Base-by-base conservation (phyloP, 2,888 invertebrate genomes). In the Mythimna ferrago region DNA sequence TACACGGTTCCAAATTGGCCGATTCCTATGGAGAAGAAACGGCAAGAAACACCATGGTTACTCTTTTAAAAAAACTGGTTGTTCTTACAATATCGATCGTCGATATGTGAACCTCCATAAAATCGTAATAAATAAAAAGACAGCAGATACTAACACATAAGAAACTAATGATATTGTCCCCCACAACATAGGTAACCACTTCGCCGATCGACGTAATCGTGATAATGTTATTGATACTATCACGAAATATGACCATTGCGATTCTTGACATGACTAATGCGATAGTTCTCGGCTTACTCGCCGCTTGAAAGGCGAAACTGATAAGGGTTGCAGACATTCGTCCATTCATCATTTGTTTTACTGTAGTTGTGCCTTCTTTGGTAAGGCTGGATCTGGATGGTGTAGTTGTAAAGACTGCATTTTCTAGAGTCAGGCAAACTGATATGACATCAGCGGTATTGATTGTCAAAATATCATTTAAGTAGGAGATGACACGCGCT, bases 211-310 rank as follows among this genome's bases (percentile, higher is more conserved):
- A 58, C 62, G 57, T 35, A 32, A 63, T 51, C 57, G 16, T 66
- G 70, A 73, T 82, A 62, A 32, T 58, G 62, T 66, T 82, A 67
- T 58, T 56, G 69, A 78, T 81, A 62, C n/a, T 66, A 82, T 78
- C 74, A 78, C 71, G 32, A 81, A 78, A 71, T 84, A 84, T 75
- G 65, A 68, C 67, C 53, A 66, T 73, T 78, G 70, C 72, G 61
- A 81, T 82, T 26, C 38, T 71, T 66, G 82, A 84, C 84, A 61
- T 72, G 82, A 84, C 65, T 81, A 81, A 84, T 78, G 82, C 44
- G 61, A 74, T 73, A 68, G 66, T 68, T 53, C 70, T 73, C 69
- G 66, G 61, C 67, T 71, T 72, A 74, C 84, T 58, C 62, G 63
- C 66, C 3, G 44, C 48, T 75, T 62, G 74, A 71, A 66, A 82